A percentile compares a stretch with the other conserved stretches of the same genome.
phyloP scores from a whole-genome alignment of 2,797 vertebrate species.

The Hephaestus fuliginosus region DNA sequence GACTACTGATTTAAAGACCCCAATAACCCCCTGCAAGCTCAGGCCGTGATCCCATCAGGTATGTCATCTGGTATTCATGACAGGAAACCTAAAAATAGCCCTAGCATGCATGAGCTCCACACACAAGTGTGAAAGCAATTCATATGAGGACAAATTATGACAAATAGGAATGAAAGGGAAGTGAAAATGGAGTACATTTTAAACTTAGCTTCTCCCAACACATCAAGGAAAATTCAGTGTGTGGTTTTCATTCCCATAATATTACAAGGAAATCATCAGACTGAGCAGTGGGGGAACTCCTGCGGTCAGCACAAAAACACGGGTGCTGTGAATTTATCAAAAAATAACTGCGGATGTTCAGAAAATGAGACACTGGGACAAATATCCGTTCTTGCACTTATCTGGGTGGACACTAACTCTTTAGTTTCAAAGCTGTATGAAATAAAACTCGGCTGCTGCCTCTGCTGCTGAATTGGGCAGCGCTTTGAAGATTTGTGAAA shows the following conservation, averaged over 20 bases:
- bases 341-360: conserved; percentile 19
- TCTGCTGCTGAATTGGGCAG: background rate
- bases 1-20: conserved; percentile 51
- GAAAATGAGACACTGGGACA: conserved; percentile 50
- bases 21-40: conserved; percentile 16
- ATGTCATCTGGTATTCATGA: conserved; percentile 58
- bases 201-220: conserved; percentile 2
- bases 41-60: conserved; percentile 46
- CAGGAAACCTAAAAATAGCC: conserved; percentile 66
- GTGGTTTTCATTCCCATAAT: conserved; percentile 23
- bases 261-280: conserved; percentile 10
- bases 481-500: conserved; percentile 14
- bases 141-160: conserved; percentile 33
- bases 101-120: conserved; percentile 25
- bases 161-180: conserved; percentile 41
- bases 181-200: conserved; percentile 34
- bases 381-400: conserved; percentile 25
- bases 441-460: background rate
- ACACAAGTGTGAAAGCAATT: conserved; percentile 30
- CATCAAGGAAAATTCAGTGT: conserved; percentile 22
- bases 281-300: conserved; percentile 4
- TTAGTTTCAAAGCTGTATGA: conserved; percentile 3
- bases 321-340: conserved; percentile 17
- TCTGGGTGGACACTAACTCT: conserved; percentile 5
- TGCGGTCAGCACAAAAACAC: conserved; percentile 13